Evolutionary conservation across 2,113 vertebrate species (phyloP).

Genomic region (Platichthys flesus): DNA sequence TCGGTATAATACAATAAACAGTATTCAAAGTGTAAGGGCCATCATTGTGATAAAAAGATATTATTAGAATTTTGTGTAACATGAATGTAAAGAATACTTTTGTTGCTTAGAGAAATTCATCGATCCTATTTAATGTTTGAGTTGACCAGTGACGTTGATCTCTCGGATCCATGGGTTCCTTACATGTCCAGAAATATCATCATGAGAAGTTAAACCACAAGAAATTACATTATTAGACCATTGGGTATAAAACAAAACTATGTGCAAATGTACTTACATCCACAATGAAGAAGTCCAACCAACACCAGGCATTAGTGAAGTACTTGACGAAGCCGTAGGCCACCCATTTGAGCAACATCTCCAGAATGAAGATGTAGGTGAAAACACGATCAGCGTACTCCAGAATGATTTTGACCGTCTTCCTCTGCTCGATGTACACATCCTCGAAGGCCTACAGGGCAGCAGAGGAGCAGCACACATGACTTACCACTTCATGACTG

Average conservation of each 20-base stretch:
- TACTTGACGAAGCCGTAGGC: conserved; percentile 98
- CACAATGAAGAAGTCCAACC: conserved; percentile 99
- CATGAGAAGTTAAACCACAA: neutral
- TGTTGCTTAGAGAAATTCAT: too few relatives aligned
- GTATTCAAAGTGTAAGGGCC: neutral
- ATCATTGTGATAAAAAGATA: neutral
- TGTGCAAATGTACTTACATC: conserved; percentile 88
- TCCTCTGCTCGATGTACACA: conserved; percentile 97
- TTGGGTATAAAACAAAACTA: neutral
- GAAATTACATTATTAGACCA: neutral
- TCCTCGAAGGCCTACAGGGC: conserved; percentile 93
- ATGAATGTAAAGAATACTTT: neutral
- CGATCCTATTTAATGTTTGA: neutral
- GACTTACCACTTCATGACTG: too few relatives aligned
- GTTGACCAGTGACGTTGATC: neutral
- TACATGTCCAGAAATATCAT: neutral
- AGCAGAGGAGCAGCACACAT: conserved; percentile 16
- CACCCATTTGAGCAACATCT: conserved; percentile 98
- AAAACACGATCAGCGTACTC: conserved; percentile 97
- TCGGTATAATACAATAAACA: neutral
- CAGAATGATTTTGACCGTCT: conserved; percentile 92
- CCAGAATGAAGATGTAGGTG: conserved; percentile 99
- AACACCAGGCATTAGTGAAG: conserved; percentile 99
- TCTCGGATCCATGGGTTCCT: neutral
- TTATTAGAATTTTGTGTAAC: neutral